Conservation (phyloP, 1,140 invertebrate genomes). For the Sogatella furcifera region DNA sequence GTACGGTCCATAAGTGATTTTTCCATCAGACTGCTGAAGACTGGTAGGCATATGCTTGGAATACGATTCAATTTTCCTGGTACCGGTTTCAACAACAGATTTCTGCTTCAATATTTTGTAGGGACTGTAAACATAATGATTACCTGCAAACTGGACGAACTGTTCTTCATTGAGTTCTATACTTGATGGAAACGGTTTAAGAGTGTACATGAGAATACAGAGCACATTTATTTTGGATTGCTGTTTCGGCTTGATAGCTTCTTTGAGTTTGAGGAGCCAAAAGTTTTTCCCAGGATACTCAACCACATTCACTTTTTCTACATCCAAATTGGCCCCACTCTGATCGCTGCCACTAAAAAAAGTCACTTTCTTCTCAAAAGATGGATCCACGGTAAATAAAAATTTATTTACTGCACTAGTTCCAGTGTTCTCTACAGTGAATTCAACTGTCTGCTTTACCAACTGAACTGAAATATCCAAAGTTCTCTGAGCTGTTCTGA, state of each 20-base stretch:
- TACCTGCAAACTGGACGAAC: conserved; percentile 75
- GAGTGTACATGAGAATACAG: conserved; percentile 58
- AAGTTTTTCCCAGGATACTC: background rate
- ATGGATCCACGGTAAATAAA: conserved; percentile 55
- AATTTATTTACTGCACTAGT: conserved; percentile 56
- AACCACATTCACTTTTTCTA: background rate
- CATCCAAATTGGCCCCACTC: background rate
- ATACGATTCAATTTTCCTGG: conserved; percentile 73
- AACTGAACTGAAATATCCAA: conserved; percentile 75
- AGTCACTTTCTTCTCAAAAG: conserved; percentile 51
- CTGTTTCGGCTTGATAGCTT: conserved; percentile 9
- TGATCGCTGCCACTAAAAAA: conserved; percentile 48
- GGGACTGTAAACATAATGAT: conserved; percentile 72
- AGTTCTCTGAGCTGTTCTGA: no score
- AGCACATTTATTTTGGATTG: conserved; percentile 49
- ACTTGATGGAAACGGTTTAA: conserved; percentile 71
- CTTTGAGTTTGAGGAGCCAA: background rate
- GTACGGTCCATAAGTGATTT: conserved; percentile 83
- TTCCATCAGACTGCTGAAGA: conserved; percentile 51
- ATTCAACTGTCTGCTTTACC: conserved; percentile 66
- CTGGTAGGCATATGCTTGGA: conserved; percentile 76
- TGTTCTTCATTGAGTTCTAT: conserved; percentile 92
- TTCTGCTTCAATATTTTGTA: conserved; percentile 71
- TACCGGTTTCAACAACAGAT: conserved; percentile 64
- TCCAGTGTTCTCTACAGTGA: conserved; percentile 73